Evolutionary conservation across 2,113 vertebrate species (phyloP), one percentile per base, ranked within the genome.

Genomic region (Apteryx mantelli): DNA sequence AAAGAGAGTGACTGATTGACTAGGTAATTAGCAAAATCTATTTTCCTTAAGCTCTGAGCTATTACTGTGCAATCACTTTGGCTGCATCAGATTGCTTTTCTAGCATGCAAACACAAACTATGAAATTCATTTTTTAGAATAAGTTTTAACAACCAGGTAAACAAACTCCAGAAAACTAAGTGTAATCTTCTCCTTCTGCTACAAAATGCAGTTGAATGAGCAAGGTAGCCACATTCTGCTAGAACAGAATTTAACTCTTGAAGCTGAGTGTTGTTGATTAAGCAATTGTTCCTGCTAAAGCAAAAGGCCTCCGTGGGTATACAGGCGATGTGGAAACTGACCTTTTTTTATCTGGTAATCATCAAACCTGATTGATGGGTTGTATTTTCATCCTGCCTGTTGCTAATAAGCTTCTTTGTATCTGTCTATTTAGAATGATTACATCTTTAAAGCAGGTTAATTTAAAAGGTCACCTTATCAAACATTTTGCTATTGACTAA

Each of bases 381-480:
- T 85, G 32, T 32, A 94, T 93, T 96, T 89, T 91, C 89, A 91
- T 83, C 25, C 48, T n/a, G 10, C 18, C 85, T 84, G 44, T 46
- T 93, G 38, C 40, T 97, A 93, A 94, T 91, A 93, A 91, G 14
- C 32, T 87, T 76, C 60, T 88, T 96, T 96, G 55, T 93, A 92
- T 82, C 74, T 82, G 34, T 78, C 40, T 91, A 13, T 87, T 93
- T 92, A 71, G 52, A 94, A 65, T 73, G 48, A 65, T 89, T 97
- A 13, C 58, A 73, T 86, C 76, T 96, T 97, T 89, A 93, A 84
- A 87, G 28, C 26, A 46, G 46, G 52, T 82, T 96, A 92, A 94
- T 95, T 96, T 88, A 91, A 91, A 96, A 94, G 83, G 84, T 96
- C 75, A 89, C 56, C 24, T 97, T 94, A 93, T 94, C 53, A 89